Percentiles rank a stretch among this genome's conserved stretches.
phyloP scores from a whole-genome alignment of 2,797 vertebrate genomes.

The Sus cebifrons region DNA sequence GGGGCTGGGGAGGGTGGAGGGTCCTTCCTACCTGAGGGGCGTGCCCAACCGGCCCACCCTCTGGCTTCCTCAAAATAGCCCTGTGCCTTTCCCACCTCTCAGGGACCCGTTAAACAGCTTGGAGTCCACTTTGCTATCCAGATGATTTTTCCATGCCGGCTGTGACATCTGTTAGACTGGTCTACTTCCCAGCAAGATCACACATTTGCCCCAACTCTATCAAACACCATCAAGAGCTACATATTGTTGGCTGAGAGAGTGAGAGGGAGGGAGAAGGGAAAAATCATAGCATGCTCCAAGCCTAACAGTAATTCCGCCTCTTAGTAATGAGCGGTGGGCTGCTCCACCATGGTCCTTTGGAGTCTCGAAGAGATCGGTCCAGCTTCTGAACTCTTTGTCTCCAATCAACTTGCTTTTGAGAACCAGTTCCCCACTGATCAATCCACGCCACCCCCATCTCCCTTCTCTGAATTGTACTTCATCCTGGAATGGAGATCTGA shows the following conservation, averaged over 20 bases:
- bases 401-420: neutral
- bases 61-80: neutral
- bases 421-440: neutral
- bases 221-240: neutral
- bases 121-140: neutral
- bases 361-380: neutral
- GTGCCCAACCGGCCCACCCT: neutral
- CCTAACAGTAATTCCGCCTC: neutral
- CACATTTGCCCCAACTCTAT: neutral
- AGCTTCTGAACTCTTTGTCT: neutral
- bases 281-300: neutral
- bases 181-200: neutral
- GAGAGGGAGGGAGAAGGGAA: neutral
- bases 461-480: neutral
- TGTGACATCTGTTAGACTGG: slow-evolving; percentile 4
- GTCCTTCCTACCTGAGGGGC: neutral
- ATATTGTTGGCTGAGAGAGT: neutral
- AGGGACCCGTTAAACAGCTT: neutral
- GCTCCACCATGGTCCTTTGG: rapidly evolving
- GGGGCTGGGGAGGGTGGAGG: rapidly evolving
- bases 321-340: neutral
- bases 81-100: neutral
- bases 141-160: neutral
- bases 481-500: neutral
- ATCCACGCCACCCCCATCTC: neutral